phyloP scores from a whole-genome alignment of 2,888 invertebrate species.

The Junonia oenone region DNA sequence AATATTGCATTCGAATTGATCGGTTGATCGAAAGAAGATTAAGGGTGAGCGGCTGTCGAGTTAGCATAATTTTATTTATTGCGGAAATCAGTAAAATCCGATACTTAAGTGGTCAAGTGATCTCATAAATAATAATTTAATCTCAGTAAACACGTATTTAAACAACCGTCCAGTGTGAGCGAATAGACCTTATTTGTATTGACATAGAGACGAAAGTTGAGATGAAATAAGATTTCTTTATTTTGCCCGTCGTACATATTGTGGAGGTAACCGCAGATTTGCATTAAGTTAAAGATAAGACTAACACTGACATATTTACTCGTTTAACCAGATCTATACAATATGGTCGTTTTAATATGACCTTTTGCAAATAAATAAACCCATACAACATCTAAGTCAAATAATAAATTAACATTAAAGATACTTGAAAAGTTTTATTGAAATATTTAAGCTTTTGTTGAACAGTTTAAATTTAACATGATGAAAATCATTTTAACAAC shows the following conservation, averaged over 20 bases:
- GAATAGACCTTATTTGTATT: slow-evolving; percentile 23
- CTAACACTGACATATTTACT: slow-evolving; percentile 32
- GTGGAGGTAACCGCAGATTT: slow-evolving; percentile 28
- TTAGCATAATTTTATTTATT: slow-evolving; percentile 48
- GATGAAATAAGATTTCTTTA: not conserved
- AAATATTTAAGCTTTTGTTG: not conserved
- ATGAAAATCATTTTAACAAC: not conserved
- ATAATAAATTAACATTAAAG: not conserved
- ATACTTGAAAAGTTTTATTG: not conserved
- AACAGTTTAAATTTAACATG: no score
- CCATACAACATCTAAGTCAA: not conserved
- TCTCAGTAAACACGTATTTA: slow-evolving; percentile 30
- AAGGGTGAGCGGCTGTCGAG: slow-evolving; percentile 30
- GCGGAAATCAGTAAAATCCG: slow-evolving; percentile 39
- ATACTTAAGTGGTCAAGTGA: slow-evolving; percentile 36
- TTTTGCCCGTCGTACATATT: slow-evolving; percentile 5
- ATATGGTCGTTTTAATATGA: slow-evolving; percentile 12
- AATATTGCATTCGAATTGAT: slow-evolving; percentile 49
- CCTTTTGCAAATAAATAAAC: slow-evolving; percentile 2
- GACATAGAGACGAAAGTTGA: slow-evolving; percentile 3
- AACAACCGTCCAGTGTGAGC: not conserved
- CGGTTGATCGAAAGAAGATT: slow-evolving; percentile 52
- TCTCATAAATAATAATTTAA: slow-evolving; percentile 38
- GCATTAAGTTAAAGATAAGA: slow-evolving; percentile 31
- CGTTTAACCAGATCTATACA: slow-evolving; percentile 24